Base-by-base conservation (phyloP, 2,888 invertebrate genomes). In the Acheta domesticus region DNA sequence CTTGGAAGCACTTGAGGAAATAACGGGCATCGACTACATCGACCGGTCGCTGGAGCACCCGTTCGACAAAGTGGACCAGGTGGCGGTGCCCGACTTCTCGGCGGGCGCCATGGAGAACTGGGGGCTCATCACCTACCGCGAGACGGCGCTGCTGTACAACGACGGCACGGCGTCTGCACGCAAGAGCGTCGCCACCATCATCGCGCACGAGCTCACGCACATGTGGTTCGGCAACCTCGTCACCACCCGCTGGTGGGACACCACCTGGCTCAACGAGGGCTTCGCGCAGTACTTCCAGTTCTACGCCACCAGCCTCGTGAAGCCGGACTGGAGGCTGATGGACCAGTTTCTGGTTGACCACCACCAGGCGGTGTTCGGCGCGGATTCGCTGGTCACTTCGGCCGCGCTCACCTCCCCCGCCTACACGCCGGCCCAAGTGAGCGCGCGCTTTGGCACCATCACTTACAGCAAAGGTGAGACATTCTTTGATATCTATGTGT, bases 81-180 rank as follows among this genome's bases (percentile, higher is more conserved):
- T 89, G 77, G 82, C 82, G 1, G 48, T 82, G 12, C 82, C 82
- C 5, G 82, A 82, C 76, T 82, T 82, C 77, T 84, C 86, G 20
- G 88, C 88, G 11, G 87, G 87, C 12, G 88, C 88, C 62, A 88
- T 20, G 87, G 88, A 95, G 85, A 93, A 93, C 85, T 93, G 93
- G 93, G 93, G 93, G 1, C 85, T 92, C 20, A 89, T 92, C 75
- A 91, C 91, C 0, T 91, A 90, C 83, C 88, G 62, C 11, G 62
- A 62, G 14, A 12, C 62, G 11, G 14, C 14, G 62, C 14, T 62
- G 62, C 62, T 62, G 62, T 62, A 12, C 62, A 62, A 62, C 14
- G 62, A 62, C 62, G 62, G 62, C 62, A 62, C 62, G 62, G 62
- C 62, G 62, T 62, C 62, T 62, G 62, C 62, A 11, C 62, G 62